Base-by-base conservation (phyloP, 2,888 invertebrate genomes). In the Patella ulyssiponensis region DNA sequence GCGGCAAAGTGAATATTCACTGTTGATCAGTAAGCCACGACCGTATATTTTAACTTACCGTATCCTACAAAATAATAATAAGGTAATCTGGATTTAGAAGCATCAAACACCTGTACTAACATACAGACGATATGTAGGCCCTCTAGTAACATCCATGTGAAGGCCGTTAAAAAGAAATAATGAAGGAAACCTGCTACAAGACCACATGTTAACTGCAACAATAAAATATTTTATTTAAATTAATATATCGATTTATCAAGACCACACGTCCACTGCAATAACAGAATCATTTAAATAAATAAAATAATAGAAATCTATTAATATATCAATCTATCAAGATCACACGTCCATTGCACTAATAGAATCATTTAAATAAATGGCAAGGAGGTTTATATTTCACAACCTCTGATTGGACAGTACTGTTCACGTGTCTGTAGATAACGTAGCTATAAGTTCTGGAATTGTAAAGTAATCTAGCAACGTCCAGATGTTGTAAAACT, bases 91-190 rank as follows among this genome's bases (percentile, higher is more conserved):
- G 88, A 88, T 73, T 83, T 83, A 54, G 87, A 84, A 14, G 86
- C 82, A 76, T 88, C 87, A 75, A 89, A 89, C 70, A 89, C 89
- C 77, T 88, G 87, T 2, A 88, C 85, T 53, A 88, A 78, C 87
- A 89, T 88, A 70, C 87, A 84, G 69, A 87, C 79, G 69, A 89
- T 88, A 77, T 89, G 87, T 44, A 88, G 80, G 1, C 86, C 88
- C 76, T 89, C 88, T 70, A 89, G 77, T 76, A 87, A 82, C 88
- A 89, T 89, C 88, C 88, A 89, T 17, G 82, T 83, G 77, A 89
- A 89, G 71, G 86, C 83, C 11, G 84, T 81, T 80, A 88, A 84
- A 82, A 89, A 88, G 77, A 88, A 86, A 76, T 83, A 88, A 77
- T 88, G 88, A 9, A 88, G 83, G 58, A 83, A 81, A 7, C 85